Percentiles rank a stretch among this genome's conserved stretches.
phyloP scores from a whole-genome alignment of 1,140 invertebrate genomes.

The Drosophila sechellia region DNA sequence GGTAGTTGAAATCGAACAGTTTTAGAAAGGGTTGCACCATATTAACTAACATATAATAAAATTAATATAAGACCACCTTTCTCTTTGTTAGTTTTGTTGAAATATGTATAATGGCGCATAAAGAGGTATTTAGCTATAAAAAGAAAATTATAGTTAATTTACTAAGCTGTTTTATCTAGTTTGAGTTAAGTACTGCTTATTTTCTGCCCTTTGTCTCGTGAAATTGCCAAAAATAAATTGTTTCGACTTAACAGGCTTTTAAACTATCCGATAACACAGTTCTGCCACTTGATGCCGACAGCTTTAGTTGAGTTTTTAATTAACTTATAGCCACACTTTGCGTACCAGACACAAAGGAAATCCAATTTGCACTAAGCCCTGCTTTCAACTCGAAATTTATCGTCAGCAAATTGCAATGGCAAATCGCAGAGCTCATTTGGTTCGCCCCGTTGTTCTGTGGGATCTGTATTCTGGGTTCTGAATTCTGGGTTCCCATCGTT shows the following conservation, averaged over 20 bases:
- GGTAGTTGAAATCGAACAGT: background rate
- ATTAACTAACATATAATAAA: constrained; percentile 27
- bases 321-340: constrained; percentile 26
- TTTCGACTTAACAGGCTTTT: background rate
- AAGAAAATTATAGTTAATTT: too few relatives aligned
- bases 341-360: constrained; percentile 17
- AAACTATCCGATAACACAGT: constrained; percentile 17
- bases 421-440: constrained; percentile 38
- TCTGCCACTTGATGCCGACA: constrained; percentile 13
- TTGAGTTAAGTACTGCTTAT: background rate
- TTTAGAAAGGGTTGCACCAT: constrained; percentile 6
- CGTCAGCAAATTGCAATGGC: constrained; percentile 26
- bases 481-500: background rate
- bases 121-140: too few relatives aligned
- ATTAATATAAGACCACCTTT: background rate
- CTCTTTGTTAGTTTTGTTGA: background rate
- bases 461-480: too few relatives aligned
- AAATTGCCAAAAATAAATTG: background rate
- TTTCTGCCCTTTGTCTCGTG: background rate
- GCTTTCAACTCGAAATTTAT: constrained; percentile 26
- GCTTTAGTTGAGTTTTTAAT: constrained; percentile 36
- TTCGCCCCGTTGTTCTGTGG: background rate
- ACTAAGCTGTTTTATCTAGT: too few relatives aligned
- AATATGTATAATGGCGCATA: too few relatives aligned
- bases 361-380: constrained; percentile 30